phyloP scores from a whole-genome alignment of 2,797 vertebrate genomes.

The Chaunax sp. region DNA sequence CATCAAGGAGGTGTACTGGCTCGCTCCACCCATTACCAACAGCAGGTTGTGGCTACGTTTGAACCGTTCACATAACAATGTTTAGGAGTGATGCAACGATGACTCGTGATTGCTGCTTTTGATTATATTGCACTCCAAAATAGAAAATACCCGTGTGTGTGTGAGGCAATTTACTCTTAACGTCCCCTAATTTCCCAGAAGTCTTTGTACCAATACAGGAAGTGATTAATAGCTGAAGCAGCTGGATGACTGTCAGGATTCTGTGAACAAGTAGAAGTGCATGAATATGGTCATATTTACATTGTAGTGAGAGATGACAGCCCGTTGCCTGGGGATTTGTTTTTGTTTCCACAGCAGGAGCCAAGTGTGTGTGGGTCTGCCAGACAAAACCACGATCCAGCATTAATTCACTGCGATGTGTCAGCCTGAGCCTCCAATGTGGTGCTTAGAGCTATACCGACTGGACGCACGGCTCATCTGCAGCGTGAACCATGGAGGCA shows the following conservation, averaged over 20 bases:
- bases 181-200: constrained; percentile 74
- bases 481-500: constrained; percentile 15
- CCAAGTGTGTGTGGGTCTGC: constrained; percentile 69
- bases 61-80: constrained; percentile 70
- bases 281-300: constrained; percentile 80
- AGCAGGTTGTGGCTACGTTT: constrained; percentile 57
- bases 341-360: constrained; percentile 71
- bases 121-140: constrained; percentile 52
- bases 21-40: constrained; percentile 74
- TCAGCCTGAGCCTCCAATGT: constrained; percentile 54
- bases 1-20: constrained; percentile 55
- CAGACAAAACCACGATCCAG: constrained; percentile 67
- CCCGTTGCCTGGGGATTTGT: constrained; percentile 71
- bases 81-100: constrained; percentile 73
- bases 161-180: constrained; percentile 49
- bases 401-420: constrained; percentile 60
- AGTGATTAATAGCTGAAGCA: constrained; percentile 79
- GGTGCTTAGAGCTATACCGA: constrained; percentile 52
- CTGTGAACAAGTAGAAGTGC: constrained; percentile 61
- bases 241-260: constrained; percentile 54
- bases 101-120: constrained; percentile 69
- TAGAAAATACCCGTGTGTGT: constrained; percentile 57
- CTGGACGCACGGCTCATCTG: constrained; percentile 33
- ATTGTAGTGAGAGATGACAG: constrained; percentile 71
- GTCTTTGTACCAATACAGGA: constrained; percentile 67